These are phyloP conservation scores for Neogobius melanostomus DNA, from an alignment of 2,113 vertebrate genomes.

Conservation along the genomic window DNA sequence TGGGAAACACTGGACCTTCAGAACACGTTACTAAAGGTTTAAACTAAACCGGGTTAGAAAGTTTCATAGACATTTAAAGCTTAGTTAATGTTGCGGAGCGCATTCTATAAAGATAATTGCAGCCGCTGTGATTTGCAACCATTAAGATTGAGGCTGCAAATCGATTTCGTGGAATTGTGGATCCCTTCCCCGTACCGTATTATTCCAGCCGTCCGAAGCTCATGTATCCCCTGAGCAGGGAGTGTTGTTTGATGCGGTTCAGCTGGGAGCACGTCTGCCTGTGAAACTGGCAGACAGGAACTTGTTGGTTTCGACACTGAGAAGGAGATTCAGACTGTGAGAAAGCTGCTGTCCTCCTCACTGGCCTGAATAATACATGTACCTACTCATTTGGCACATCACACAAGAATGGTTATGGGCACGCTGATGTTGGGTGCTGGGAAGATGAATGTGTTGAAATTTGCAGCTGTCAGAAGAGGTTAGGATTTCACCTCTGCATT, in stretches of 20 bases:
- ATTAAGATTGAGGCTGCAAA: no score
- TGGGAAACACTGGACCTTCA: no score
- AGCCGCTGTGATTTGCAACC: no score
- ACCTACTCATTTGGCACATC: constrained; percentile 39
- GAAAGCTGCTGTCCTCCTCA: constrained; percentile 36
- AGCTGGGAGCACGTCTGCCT: constrained; percentile 4
- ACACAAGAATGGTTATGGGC: constrained; percentile 25
- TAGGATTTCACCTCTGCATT: constrained; percentile 14
- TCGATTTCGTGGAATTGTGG: no score
- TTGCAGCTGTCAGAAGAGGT: constrained; percentile 8
- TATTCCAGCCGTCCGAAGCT: background rate
- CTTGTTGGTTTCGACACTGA: constrained; percentile 18
- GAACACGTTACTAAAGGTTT: no score
- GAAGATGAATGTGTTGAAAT: constrained; percentile 3
- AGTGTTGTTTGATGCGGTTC: constrained; percentile 20
- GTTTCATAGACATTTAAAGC: no score
- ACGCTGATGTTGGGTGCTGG: constrained; percentile 18
- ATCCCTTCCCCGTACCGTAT: no score
- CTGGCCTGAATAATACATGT: constrained; percentile 42
- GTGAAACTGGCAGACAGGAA: constrained; percentile 26
- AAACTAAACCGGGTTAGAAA: no score
- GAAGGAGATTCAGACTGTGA: constrained; percentile 24
- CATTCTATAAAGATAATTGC: no score
- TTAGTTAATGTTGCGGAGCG: no score
- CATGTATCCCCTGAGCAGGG: background rate